These are phyloP conservation scores for Lumbricus terrestris DNA, from an alignment of 2,888 invertebrate genomes.

Conservation along the genomic window DNA sequence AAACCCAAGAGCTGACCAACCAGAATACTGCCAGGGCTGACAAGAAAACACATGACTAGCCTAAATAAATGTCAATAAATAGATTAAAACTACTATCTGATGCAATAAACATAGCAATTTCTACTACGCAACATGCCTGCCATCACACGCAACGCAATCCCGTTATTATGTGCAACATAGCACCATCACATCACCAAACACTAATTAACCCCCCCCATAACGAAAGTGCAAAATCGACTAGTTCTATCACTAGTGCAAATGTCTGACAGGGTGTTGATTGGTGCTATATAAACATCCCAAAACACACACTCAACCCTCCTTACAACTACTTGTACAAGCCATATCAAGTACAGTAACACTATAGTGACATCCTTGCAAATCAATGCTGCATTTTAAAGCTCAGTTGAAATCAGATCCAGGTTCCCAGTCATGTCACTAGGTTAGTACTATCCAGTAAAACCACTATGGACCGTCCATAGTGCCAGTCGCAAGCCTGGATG, in stretches of 20 bases:
- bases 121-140: not conserved
- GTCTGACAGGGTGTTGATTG: not conserved
- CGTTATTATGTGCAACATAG: not conserved
- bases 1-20: not conserved
- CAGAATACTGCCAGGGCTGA: constrained; percentile 3
- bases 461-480: too few species aligned
- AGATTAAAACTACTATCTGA: not conserved
- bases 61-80: constrained; percentile 3
- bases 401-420: not conserved
- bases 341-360: not conserved
- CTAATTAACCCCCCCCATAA: not conserved
- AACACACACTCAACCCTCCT: not conserved
- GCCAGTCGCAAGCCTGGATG: too few species aligned
- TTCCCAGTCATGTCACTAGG: not conserved
- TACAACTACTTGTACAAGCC: not conserved
- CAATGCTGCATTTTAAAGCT: not conserved
- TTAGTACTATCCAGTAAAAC: not conserved
- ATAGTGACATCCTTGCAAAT: not conserved
- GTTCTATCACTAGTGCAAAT: not conserved
- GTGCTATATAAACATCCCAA: not conserved
- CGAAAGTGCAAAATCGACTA: not conserved
- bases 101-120: not conserved
- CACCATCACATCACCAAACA: not conserved
- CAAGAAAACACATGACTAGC: constrained; percentile 3
- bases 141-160: not conserved